Evolutionary conservation across 2,888 invertebrate species (phyloP), one percentile per base, ranked within the genome.

Genomic region (Sturmia bella): DNA sequence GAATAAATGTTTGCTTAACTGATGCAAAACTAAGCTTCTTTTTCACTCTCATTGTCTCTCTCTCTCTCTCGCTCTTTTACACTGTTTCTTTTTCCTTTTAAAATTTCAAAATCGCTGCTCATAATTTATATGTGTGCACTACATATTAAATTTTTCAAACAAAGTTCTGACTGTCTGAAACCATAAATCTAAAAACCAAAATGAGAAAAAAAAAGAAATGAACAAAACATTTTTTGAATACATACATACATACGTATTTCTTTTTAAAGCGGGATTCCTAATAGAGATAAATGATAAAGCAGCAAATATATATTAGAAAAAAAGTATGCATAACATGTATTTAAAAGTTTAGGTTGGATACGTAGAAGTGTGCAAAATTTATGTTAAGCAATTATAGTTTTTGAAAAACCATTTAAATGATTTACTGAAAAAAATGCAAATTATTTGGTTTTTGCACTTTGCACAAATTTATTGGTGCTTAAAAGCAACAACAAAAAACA

Each of bases 371-470:
- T 27, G 6, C 15, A n/a, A 52, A 52, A 88, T 88, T 88, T 87
- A 88, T 87, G 85, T 86, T 84, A 82, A 86, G 85, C 87, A 88
- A 88, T 88, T 87, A 87, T 88, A 85, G 85, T 87, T 81, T 83
- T 85, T 86, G 84, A 86, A 88, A 85, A 85, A 84, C 85, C 86
- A 87, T 88, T 87, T 84, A 86, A 85, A 86, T 88, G 87, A 88
- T 88, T 88, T 88, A 87, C 84, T 17, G 83, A 61, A 41, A 68
- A 41, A 68, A 27, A 63, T 74, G 45, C 68, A 76, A 74, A 73
- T 70, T 59, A 75, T 59, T 39, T 59, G 43, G 61, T 80, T 73
- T 61, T 61, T 15, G 9, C 3, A 39, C 48, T 45, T 11, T 32
- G 0, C 9, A 7, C 2, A 21, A 15, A 15, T 21, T 48, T 27